Conservation (phyloP, 2,888 invertebrate genomes). For the Pogonocherus hispidulus region DNA sequence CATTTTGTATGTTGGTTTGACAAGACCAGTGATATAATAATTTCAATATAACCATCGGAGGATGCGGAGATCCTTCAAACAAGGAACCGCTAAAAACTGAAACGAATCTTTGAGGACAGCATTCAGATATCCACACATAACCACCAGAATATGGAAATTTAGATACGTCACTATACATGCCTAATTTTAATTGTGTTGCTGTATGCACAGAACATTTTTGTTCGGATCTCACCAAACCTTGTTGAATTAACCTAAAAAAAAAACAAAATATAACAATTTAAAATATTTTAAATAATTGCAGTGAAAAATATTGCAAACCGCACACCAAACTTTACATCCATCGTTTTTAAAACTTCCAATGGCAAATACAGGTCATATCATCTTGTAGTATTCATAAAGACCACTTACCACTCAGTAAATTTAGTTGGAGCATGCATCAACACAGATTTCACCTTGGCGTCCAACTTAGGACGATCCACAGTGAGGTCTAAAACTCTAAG, state of each 20-base stretch:
- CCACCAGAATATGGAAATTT: slow-evolving; percentile 91
- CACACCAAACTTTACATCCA: no score
- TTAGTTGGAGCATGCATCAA: slow-evolving; percentile 86
- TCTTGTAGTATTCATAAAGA: no score
- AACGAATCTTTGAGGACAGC: slow-evolving; percentile 87
- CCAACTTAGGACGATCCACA: slow-evolving; percentile 76
- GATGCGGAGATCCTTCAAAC: slow-evolving; percentile 88
- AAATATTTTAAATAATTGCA: no score
- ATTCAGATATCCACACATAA: slow-evolving; percentile 92
- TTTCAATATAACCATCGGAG: slow-evolving; percentile 86
- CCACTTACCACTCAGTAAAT: slow-evolving; percentile 87
- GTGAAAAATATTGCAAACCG: no score
- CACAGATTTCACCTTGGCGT: slow-evolving; percentile 86
- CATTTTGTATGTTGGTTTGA: slow-evolving; percentile 90
- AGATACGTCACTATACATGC: slow-evolving; percentile 88
- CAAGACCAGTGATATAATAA: slow-evolving; percentile 93
- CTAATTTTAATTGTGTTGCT: slow-evolving; percentile 80
- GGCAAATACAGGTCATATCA: no score
- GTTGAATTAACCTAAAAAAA: slow-evolving; percentile 79
- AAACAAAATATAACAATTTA: no score
- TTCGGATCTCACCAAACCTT: slow-evolving; percentile 84
- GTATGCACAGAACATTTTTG: slow-evolving; percentile 82
- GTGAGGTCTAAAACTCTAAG: slow-evolving; percentile 78
- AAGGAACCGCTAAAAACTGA: slow-evolving; percentile 90
- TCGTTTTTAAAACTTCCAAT: no score